These are phyloP conservation scores for Leptoclinus maculatus DNA, from an alignment of 2,797 vertebrate genomes.

Conservation along the genomic window DNA sequence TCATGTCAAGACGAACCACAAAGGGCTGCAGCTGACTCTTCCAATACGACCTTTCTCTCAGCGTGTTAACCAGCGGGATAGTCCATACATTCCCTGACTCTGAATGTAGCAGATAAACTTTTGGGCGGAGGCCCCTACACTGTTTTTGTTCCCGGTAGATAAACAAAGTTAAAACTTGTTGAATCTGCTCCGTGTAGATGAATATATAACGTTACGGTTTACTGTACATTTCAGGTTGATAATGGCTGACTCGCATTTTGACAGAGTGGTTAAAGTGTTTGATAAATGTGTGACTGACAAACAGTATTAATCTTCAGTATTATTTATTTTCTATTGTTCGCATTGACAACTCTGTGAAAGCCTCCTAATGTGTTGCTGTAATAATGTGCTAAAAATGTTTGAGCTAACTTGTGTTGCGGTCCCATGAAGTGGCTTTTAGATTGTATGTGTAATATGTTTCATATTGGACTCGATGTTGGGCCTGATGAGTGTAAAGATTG, in stretches of 20 bases:
- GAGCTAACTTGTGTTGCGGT: constrained; percentile 64
- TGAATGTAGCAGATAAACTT: constrained; percentile 71
- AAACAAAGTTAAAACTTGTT: constrained; percentile 26
- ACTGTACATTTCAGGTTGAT: constrained; percentile 60
- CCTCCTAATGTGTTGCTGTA: constrained; percentile 57
- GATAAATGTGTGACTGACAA: constrained; percentile 53
- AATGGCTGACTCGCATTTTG: constrained; percentile 35
- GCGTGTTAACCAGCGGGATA: constrained; percentile 66
- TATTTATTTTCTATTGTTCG: constrained; percentile 73
- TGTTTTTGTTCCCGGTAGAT: constrained; percentile 40
- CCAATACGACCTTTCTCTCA: constrained; percentile 55
- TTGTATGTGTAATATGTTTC: constrained; percentile 39
- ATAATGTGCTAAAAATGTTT: constrained; percentile 56
- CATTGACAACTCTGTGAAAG: constrained; percentile 65
- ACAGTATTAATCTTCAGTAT: constrained; percentile 76
- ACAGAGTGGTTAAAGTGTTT: constrained; percentile 51
- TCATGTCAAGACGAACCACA: constrained; percentile 61
- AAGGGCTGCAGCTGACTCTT: constrained; percentile 68
- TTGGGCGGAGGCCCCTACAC: constrained; percentile 34
- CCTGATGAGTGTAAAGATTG: neutral
- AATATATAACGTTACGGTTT: constrained; percentile 21
- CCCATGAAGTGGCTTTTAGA: constrained; percentile 68
- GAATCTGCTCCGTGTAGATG: constrained; percentile 36
- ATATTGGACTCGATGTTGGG: neutral
- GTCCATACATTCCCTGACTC: constrained; percentile 82